phyloP scores from a whole-genome alignment of 2,888 invertebrate genomes.

The Subacronicta megacephala region DNA sequence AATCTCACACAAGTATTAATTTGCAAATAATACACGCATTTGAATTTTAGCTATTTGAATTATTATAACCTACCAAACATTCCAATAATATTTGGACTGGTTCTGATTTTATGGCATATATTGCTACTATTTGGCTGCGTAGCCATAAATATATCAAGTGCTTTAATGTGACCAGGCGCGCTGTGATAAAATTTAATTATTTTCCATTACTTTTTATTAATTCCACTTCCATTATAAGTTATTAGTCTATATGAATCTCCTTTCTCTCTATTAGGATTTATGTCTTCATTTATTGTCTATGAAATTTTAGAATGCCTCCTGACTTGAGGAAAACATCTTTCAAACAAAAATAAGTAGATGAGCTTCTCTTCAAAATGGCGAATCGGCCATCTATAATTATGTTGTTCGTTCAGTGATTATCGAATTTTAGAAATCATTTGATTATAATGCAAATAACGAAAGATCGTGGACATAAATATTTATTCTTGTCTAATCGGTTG shows the following conservation, averaged over 20 bases:
- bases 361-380: conserved; percentile 1
- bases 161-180: conserved; percentile 38
- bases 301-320: conserved; percentile 1
- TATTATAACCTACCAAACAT: no score
- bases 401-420: conserved; percentile 3
- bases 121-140: conserved; percentile 29
- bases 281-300: conserved; percentile 10
- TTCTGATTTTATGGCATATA: conserved; percentile 38
- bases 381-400: conserved; percentile 3
- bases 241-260: conserved; percentile 5
- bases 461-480: conserved; percentile 6
- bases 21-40: no score
- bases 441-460: conserved; percentile 1
- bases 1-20: no score
- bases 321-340: neutral
- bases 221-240: conserved; percentile 35
- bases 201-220: conserved; percentile 48
- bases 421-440: neutral
- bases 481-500: conserved; percentile 6
- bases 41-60: no score
- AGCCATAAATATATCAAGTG: conserved; percentile 42
- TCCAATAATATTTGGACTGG: conserved; percentile 46
- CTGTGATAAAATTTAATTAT: conserved; percentile 56
- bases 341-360: neutral
- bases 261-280: conserved; percentile 15